Conservation (phyloP, 1,140 invertebrate genomes). For the Rhopalosiphum maidis region DNA sequence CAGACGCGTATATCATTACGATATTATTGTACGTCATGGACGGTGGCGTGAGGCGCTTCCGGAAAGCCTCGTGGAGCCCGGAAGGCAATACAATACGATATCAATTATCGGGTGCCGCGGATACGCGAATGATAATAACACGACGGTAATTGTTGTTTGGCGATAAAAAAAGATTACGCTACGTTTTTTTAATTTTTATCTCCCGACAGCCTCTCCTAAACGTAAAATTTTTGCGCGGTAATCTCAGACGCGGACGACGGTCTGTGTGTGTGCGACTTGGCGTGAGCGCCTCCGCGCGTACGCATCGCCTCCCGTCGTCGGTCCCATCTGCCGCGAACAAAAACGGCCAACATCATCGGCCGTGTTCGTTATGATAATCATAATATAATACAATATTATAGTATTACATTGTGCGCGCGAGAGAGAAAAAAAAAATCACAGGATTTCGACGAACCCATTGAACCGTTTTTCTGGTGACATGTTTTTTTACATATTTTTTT, state of each 20-base stretch:
- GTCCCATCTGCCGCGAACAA: background rate
- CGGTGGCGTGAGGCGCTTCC: too few relatives aligned
- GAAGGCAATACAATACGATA: background rate
- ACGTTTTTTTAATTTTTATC: background rate
- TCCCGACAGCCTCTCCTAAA: background rate
- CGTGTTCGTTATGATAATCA: background rate
- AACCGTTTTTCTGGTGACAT: slow-evolving; percentile 30
- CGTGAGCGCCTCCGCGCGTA: too few relatives aligned
- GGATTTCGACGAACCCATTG: background rate
- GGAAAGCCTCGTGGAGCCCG: background rate
- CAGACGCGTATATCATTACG: too few relatives aligned
- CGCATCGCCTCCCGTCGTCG: background rate
- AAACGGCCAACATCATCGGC: background rate
- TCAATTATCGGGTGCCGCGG: background rate
- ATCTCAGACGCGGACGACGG: background rate
- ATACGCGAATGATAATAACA: background rate
- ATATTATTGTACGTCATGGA: too few relatives aligned
- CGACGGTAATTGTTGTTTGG: background rate
- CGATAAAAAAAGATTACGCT: background rate
- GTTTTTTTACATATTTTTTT: background rate
- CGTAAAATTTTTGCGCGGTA: background rate
- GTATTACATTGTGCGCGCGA: background rate
- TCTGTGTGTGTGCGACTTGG: background rate
- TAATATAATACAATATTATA: background rate
- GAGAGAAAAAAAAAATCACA: background rate